Percentiles rank a stretch among this genome's conserved stretches.
Evolutionary conservation across 2,797 vertebrate genomes (phyloP).

Genomic region (Antennarius maculatus): DNA sequence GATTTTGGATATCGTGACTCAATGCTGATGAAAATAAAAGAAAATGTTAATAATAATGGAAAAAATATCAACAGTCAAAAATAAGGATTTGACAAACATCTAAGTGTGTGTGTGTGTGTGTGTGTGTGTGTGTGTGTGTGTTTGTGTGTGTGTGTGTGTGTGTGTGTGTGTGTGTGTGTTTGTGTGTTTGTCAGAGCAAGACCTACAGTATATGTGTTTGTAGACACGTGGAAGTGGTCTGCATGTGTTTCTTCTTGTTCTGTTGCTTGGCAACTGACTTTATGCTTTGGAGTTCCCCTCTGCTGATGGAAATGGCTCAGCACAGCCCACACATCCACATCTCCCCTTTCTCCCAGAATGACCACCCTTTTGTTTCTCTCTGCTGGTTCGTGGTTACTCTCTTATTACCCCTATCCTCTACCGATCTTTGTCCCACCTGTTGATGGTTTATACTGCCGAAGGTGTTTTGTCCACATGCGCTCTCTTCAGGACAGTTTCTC

Average conservation of each 20-base stretch:
- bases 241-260: constrained; percentile 56
- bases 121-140: constrained; percentile 19
- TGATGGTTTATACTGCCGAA: constrained; percentile 37
- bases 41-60: too few relatives aligned
- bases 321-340: constrained; percentile 56
- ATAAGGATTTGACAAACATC: constrained; percentile 52
- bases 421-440: constrained; percentile 52
- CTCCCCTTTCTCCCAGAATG: constrained; percentile 55
- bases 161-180: constrained; percentile 12
- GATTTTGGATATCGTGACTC: not conserved
- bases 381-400: constrained; percentile 25
- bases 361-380: constrained; percentile 52
- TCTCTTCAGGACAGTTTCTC: not conserved
- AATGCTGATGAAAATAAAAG: constrained; percentile 29
- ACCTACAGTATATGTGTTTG: constrained; percentile 42
- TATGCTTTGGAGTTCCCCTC: constrained; percentile 78
- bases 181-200: constrained; percentile 16
- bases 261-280: constrained; percentile 83
- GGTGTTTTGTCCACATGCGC: not conserved
- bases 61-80: constrained; percentile 40
- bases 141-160: constrained; percentile 31
- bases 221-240: constrained; percentile 69
- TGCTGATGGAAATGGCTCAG: constrained; percentile 67
- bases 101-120: constrained; percentile 20
- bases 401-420: constrained; percentile 37